Base-by-base conservation (phyloP, 2,113 vertebrate genomes). In the Anolis sagrei region DNA sequence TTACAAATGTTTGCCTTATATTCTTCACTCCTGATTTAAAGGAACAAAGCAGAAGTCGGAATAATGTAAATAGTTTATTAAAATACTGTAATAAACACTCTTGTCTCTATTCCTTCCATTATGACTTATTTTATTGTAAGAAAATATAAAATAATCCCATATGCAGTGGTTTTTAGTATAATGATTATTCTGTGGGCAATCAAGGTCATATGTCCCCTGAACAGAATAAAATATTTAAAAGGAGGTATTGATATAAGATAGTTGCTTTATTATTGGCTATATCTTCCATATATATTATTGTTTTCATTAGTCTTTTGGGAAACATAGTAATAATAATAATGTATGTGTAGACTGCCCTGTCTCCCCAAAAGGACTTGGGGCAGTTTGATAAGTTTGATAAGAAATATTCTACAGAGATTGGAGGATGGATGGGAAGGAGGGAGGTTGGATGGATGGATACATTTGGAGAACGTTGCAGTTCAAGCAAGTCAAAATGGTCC, bases 321-420 rank as follows among this genome's bases (percentile, higher is more conserved):
- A 29, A 54, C 51, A 77, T 75, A 75, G n/a, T n/a, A n/a, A n/a
- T n/a, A n/a, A n/a, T n/a, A n/a, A n/a, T n/a, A n/a, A n/a, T n/a
- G n/a, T n/a, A n/a, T n/a, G n/a, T n/a, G n/a, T n/a, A n/a, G n/a
- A n/a, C n/a, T n/a, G n/a, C n/a, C n/a, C n/a, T n/a, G n/a, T n/a
- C n/a, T n/a, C n/a, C n/a, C n/a, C n/a, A n/a, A n/a, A n/a, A n/a
- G n/a, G n/a, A n/a, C n/a, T n/a, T n/a, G n/a, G n/a, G n/a, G n/a
- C n/a, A n/a, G n/a, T n/a, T n/a, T n/a, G n/a, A n/a, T n/a, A 54
- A 77, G 27, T 77, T 77, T 77, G 48, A 76, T 49, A 29, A 76
- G 75, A 36, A 79, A 62, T 72, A n/a, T 72, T 75, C 21, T 27
- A 39, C 2, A 48, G 39, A 5, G 39, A 44, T 44, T 2, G 39